These are phyloP conservation scores for Pontoporia blainvillei DNA, from an alignment of 2,113 vertebrate genomes.

Conservation along the genomic window DNA sequence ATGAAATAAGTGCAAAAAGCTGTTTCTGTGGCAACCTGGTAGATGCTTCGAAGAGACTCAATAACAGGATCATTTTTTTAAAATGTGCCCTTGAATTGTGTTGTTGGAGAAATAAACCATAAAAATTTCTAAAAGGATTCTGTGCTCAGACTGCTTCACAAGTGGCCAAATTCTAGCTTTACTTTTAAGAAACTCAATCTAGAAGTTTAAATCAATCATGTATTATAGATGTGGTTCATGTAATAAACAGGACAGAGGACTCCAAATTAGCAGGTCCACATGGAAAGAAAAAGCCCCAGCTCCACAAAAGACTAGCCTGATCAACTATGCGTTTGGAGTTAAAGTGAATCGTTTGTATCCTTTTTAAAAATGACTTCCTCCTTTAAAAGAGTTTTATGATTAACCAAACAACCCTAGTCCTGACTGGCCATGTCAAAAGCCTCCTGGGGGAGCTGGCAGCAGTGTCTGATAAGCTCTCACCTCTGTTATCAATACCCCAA, in stretches of 20 bases:
- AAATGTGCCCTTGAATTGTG: constrained; percentile 9
- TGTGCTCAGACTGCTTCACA: background rate
- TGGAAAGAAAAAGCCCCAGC: background rate
- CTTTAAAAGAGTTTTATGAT: background rate
- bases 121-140: background rate
- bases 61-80: background rate
- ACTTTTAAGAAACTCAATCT: background rate
- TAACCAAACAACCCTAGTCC: background rate
- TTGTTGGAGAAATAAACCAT: background rate
- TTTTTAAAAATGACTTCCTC: constrained; percentile 1
- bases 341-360: background rate
- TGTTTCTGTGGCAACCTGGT: background rate
- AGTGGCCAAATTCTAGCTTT: background rate
- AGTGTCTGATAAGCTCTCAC: background rate
- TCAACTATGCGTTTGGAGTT: background rate
- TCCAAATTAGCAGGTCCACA: background rate
- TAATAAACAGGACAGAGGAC: background rate
- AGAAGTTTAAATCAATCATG: background rate
- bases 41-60: background rate
- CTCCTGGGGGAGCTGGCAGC: background rate
- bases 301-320: background rate
- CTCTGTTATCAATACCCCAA: fast-evolving
- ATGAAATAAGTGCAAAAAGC: background rate
- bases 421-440: background rate
- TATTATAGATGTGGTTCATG: background rate